phyloP scores from a whole-genome alignment of 1,140 invertebrate species.

The Chelonus insularis region DNA sequence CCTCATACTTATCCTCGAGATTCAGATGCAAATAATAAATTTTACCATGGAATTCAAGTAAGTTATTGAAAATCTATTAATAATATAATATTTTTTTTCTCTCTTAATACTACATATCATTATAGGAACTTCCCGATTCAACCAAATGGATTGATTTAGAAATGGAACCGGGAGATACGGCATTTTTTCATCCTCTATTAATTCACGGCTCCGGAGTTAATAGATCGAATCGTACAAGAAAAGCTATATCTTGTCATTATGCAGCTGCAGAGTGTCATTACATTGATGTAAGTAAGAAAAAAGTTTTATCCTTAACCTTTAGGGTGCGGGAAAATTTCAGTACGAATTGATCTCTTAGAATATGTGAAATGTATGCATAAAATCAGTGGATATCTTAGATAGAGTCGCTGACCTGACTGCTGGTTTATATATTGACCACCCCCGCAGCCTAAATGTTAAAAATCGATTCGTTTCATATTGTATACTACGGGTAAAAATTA shows the following conservation, averaged over 20 bases:
- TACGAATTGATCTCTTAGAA: neutral
- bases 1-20: slow-evolving; percentile 76
- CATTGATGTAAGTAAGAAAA: slow-evolving; percentile 62
- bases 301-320: too few relatives aligned
- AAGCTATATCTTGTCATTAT: slow-evolving; percentile 85
- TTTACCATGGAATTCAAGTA: slow-evolving; percentile 78
- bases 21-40: slow-evolving; percentile 65
- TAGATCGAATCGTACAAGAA: slow-evolving; percentile 67
- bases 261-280: slow-evolving; percentile 73
- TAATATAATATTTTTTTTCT: neutral
- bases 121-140: slow-evolving; percentile 41
- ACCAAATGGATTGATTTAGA: slow-evolving; percentile 63
- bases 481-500: too few relatives aligned
- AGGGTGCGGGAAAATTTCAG: too few relatives aligned
- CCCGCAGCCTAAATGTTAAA: too few relatives aligned
- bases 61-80: neutral
- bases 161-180: slow-evolving; percentile 86
- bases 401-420: too few relatives aligned
- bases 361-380: neutral
- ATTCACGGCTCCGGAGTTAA: slow-evolving; percentile 88
- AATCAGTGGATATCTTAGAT: too few relatives aligned
- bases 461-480: too few relatives aligned
- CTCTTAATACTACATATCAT: slow-evolving; percentile 6
- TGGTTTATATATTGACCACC: too few relatives aligned
- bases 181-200: slow-evolving; percentile 88